Evolutionary conservation across 2,888 invertebrate genomes (phyloP).

Genomic region (Ormyrus rosae): DNA sequence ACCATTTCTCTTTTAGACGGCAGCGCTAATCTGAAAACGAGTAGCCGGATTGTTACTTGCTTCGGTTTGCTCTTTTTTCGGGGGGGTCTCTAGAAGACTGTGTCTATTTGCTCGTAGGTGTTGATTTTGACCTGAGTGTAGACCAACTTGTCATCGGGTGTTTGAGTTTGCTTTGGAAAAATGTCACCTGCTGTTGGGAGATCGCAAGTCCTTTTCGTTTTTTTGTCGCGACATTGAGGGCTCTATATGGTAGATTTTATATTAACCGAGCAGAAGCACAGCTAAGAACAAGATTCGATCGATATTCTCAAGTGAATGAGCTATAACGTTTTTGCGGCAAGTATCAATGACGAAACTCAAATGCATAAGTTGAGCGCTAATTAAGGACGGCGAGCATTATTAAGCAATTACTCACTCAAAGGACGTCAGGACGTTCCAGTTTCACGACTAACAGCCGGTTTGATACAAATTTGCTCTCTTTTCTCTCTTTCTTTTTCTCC

Average conservation of each 20-base stretch:
- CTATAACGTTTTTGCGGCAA: no score
- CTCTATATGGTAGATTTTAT: no score
- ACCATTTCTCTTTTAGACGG: background rate
- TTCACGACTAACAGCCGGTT: slow-evolving; percentile 25
- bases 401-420: slow-evolving; percentile 31
- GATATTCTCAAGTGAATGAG: no score
- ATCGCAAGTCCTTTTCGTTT: no score
- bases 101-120: no score
- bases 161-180: no score
- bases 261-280: no score
- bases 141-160: background rate
- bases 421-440: slow-evolving; percentile 31
- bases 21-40: slow-evolving; percentile 11
- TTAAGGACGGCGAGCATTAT: slow-evolving; percentile 21
- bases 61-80: background rate
- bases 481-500: slow-evolving; percentile 1
- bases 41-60: slow-evolving; percentile 4
- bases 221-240: no score
- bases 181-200: no score
- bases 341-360: slow-evolving; percentile 2
- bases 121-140: background rate
- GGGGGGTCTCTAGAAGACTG: no score
- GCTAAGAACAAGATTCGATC: no score
- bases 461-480: slow-evolving; percentile 10
- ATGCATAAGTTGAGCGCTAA: slow-evolving; percentile 31